phyloP scores from a whole-genome alignment of 2,113 vertebrate species.

The Rhinoderma darwinii region DNA sequence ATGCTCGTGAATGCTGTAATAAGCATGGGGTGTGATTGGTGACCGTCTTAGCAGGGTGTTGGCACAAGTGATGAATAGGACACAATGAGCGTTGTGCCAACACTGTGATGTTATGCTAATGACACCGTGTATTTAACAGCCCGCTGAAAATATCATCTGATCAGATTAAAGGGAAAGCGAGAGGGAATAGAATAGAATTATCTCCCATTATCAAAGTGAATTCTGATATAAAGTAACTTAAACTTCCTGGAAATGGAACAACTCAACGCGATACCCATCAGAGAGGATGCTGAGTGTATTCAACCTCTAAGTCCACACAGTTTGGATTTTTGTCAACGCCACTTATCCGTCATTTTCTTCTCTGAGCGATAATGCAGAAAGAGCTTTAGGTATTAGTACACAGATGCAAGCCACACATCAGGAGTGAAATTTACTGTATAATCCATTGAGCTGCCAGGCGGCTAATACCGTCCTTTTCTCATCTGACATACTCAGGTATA shows the following conservation, averaged over 20 bases:
- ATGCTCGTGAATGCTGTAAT: constrained; percentile 1
- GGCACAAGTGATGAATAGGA: constrained; percentile 34
- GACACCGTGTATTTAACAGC: constrained; percentile 7
- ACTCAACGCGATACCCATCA: constrained; percentile 3
- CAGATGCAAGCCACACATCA: constrained; percentile 29
- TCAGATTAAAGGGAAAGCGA: background rate
- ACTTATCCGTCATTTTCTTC: constrained; percentile 53
- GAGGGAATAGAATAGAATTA: background rate
- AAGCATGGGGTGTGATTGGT: constrained; percentile 42
- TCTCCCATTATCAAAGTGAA: constrained; percentile 16
- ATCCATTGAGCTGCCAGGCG: constrained; percentile 40
- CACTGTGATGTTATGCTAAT: constrained; percentile 28
- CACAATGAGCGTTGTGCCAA: constrained; percentile 38
- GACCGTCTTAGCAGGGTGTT: constrained; percentile 45
- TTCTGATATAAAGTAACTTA: constrained; percentile 2
- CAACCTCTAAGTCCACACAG: background rate
- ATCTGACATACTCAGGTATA: background rate
- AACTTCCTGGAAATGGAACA: constrained; percentile 3
- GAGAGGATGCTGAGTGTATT: background rate
- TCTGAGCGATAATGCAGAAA: constrained; percentile 39
- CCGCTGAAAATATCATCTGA: constrained; percentile 33
- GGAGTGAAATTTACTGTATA: constrained; percentile 46
- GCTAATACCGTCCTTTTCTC: constrained; percentile 33
- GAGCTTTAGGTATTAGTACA: constrained; percentile 46
- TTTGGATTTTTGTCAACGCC: constrained; percentile 29